Conservation (phyloP, 2,888 invertebrate genomes). For the Quadroppia sp. region DNA sequence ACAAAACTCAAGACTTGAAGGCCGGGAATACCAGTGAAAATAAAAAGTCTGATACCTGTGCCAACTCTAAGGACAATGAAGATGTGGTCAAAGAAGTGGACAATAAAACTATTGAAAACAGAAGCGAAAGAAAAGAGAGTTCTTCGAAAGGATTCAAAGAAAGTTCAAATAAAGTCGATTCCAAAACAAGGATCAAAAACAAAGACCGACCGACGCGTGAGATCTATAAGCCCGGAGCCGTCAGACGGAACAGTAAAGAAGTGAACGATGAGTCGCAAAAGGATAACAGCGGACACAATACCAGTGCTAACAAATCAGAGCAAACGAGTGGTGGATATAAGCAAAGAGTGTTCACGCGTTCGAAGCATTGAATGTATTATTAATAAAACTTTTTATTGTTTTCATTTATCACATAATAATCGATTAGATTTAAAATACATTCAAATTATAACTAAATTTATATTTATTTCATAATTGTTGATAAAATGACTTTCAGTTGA, state of each 20-base stretch:
- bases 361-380: slow-evolving; percentile 12
- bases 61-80: not conserved
- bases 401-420: slow-evolving; percentile 2
- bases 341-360: slow-evolving; percentile 11
- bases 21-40: not conserved
- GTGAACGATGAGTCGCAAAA: slow-evolving; percentile 31
- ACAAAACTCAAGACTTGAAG: not conserved
- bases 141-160: slow-evolving; percentile 1
- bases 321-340: slow-evolving; percentile 5
- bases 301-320: slow-evolving; percentile 15
- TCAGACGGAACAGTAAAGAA: slow-evolving; percentile 41
- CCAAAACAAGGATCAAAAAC: slow-evolving; percentile 40
- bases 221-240: slow-evolving; percentile 76
- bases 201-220: slow-evolving; percentile 78
- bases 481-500: not conserved
- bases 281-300: not conserved
- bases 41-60: slow-evolving; percentile 17
- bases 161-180: not conserved
- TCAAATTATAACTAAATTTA: not conserved
- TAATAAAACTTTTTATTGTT: not conserved
- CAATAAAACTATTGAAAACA: not conserved
- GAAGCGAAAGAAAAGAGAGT: slow-evolving; percentile 22
- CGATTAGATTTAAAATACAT: not conserved
- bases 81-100: not conserved
- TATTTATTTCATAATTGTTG: not conserved